phyloP scores from a whole-genome alignment of 2,797 vertebrate species.

The Tapirus indicus region DNA sequence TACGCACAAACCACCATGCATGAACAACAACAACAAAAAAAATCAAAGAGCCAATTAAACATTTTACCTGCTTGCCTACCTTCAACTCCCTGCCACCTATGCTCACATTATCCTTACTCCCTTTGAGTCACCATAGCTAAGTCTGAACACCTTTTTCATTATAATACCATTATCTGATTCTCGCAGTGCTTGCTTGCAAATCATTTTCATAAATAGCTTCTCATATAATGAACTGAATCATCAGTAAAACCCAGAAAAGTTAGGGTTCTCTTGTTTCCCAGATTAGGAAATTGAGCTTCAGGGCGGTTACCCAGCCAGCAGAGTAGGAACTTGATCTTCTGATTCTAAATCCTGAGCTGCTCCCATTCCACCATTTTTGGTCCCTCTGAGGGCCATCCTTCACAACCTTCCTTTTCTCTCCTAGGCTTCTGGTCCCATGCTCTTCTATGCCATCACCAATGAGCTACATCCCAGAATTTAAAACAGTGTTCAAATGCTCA shows the following conservation, averaged over 20 bases:
- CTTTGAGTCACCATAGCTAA: neutral
- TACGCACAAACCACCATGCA: neutral
- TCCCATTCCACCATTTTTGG: fast-evolving
- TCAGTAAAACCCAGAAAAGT: neutral
- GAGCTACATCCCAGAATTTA: neutral
- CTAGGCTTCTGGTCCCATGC: neutral
- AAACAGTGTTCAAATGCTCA: neutral
- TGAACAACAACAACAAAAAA: neutral
- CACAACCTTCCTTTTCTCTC: neutral
- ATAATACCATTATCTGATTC: neutral
- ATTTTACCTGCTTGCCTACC: neutral
- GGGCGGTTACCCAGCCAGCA: neutral
- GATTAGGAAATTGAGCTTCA: slow-evolving; percentile 42
- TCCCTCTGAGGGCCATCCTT: neutral
- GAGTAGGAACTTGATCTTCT: neutral
- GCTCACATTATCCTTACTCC: neutral
- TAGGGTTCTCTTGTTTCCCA: slow-evolving; percentile 1
- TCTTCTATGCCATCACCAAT: neutral
- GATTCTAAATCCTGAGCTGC: neutral
- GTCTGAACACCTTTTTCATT: neutral
- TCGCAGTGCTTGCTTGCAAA: neutral
- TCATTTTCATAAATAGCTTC: neutral
- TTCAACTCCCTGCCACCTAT: too few species aligned
- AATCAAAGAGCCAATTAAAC: neutral
- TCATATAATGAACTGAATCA: slow-evolving; percentile 18